Base-by-base conservation (phyloP, 1,140 invertebrate genomes). In the Tribolium madens region DNA sequence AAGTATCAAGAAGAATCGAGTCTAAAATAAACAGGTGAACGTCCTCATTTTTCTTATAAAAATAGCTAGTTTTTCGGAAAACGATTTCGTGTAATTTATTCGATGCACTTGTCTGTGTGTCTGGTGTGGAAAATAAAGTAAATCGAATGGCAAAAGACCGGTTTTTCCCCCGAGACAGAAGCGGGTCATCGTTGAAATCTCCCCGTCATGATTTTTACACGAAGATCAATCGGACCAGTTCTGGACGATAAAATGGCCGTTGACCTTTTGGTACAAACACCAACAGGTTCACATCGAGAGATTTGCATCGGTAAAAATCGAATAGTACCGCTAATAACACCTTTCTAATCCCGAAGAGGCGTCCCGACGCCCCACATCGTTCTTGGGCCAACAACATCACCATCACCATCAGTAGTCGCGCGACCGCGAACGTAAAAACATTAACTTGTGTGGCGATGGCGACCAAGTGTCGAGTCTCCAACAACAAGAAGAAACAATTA, bases 371-470 rank as follows among this genome's bases (percentile, higher is more conserved):
- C 57, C 33, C 57, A 26, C 36, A 26, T 64, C 50, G 15, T 6
- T 57, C 52, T 57, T 57, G 26, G 7, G 57, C 31, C 21, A 12
- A 31, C 52, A 18, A 3, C n/a, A n/a, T n/a, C 9, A 15, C 57
- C 21, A 64, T 31, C 57, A 33, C 57, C 57, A 64, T 64, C 57
- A 64, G 57, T 64, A 9, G 57, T n/a, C 6, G 57, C 36, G 52
- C 48, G 14, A 14, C 75, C 42, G 36, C 75, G 73, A 46, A 53
- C 52, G 71, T 53, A 31, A 78, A 79, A 75, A 26, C 5, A 13
- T 75, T 79, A 12, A 18, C 12, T n/a, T 36, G 36, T 75, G 33
- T 75, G 53, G 10, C 15, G 69, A 47, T 71, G 36, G 10, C 48
- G 53, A 26, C 52, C 13, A 75, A 75, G 13, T 64, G 33, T 15